A percentile compares a stretch with the other conserved stretches of the same genome.
Evolutionary conservation across 1,140 invertebrate species (phyloP).

Genomic region (Cyclargus thomasi): DNA sequence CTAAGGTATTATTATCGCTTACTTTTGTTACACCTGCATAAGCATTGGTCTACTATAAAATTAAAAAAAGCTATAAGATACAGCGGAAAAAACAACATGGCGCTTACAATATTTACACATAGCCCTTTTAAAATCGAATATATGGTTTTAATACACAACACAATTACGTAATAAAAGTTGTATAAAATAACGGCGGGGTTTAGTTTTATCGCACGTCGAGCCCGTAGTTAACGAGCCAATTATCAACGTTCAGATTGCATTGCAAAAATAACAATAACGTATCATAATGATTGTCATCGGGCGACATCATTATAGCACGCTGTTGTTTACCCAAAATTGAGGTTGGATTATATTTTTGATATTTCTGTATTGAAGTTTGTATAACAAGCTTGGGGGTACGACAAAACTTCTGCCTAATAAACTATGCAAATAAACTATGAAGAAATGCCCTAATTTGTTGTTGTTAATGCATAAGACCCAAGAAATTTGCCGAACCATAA

Average conservation of each 20-base stretch:
- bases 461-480: no score
- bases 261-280: slow-evolving; percentile 18
- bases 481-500: no score
- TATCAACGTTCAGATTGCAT: slow-evolving; percentile 21
- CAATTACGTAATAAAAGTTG: slow-evolving; percentile 18
- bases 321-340: neutral
- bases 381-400: no score
- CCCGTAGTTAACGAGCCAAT: slow-evolving; percentile 22
- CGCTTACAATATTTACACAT: neutral
- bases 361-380: no score
- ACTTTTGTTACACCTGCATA: no score
- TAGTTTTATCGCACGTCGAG: slow-evolving; percentile 18
- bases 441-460: no score
- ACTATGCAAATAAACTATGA: no score
- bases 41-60: no score
- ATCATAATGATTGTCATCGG: slow-evolving; percentile 9
- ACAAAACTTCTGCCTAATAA: no score
- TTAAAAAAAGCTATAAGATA: no score
- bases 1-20: no score
- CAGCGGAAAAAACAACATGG: neutral
- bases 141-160: slow-evolving; percentile 15
- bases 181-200: slow-evolving; percentile 21
- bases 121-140: neutral
- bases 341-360: neutral
- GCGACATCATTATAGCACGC: neutral